Conservation (phyloP, 2,797 vertebrate genomes). For the Cirrhinus mrigala region DNA sequence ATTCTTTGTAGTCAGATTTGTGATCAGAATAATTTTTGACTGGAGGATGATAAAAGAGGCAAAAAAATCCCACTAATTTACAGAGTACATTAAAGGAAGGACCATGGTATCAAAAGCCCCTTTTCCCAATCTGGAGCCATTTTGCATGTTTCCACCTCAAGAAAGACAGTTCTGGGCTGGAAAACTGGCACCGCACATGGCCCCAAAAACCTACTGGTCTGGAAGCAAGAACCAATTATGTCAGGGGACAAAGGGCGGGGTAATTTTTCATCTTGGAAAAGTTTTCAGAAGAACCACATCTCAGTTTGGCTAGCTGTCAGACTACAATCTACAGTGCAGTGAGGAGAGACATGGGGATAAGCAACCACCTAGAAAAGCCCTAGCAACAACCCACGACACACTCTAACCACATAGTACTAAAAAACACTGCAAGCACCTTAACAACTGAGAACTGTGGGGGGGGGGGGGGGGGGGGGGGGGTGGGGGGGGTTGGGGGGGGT, state of each 20-base stretch:
- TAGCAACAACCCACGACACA: background rate
- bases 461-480: too few relatives aligned
- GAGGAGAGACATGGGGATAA: background rate
- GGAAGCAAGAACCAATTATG: constrained; percentile 7
- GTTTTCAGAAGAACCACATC: constrained; percentile 6
- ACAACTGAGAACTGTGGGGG: background rate
- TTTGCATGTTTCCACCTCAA: background rate
- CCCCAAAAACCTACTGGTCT: background rate
- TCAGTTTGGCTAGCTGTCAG: background rate
- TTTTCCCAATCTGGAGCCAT: background rate
- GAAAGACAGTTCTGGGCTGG: background rate
- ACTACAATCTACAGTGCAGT: constrained; percentile 1
- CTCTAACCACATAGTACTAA: background rate
- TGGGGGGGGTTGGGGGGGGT: too few relatives aligned
- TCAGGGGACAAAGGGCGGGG: constrained; percentile 7
- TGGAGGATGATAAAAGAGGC: background rate
- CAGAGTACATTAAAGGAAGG: background rate
- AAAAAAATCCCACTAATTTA: background rate
- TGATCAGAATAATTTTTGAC: background rate
- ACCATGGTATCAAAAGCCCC: background rate
- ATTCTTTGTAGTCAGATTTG: background rate
- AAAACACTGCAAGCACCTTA: background rate
- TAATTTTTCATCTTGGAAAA: background rate
- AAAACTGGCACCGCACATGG: background rate
- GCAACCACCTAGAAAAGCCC: background rate